Evolutionary conservation across 2,888 invertebrate species (phyloP), one percentile per base, ranked within the genome.

Genomic region (Mythimna lalbum): DNA sequence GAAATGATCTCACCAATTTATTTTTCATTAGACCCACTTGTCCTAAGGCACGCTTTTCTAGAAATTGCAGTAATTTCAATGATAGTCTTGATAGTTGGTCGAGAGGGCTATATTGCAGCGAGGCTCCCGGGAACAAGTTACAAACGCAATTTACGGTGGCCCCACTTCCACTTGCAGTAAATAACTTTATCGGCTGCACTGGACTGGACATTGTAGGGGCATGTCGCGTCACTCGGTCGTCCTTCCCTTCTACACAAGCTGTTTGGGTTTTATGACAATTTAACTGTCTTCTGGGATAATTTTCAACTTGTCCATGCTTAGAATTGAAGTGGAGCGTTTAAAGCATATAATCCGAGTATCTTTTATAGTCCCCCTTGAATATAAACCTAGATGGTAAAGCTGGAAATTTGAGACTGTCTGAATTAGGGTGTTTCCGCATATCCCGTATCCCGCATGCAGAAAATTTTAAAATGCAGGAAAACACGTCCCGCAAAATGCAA

Each of bases 101-200:
- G 80, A 87, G 84, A 87, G 83, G 82, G 81, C 82, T 87, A 90
- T 91, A 91, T 90, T 90, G 88, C 87, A 87, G 83, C 85, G 85
- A 86, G 85, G 86, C 89, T 89, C 89, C 86, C 82, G 87, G 87
- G 90, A 88, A 85, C 87, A 89, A 92, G 91, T 91, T 90, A 89
- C 89, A 92, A 94, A 94, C 89, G 89, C 92, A 93, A 94, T 94
- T 94, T 94, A 90, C 92, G 81, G 84, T 81, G 88, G 79, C 88
- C 87, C 87, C 90, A 90, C 90, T 93, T 89, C 89, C 83, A 89
- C 90, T 89, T 88, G 89, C 89, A 91, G 90, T 90, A 92, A 93
- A 93, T 93, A 93, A 93, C 89, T 93, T 92, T 90, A 90, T 91
- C 89, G 90, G 86, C 81, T 90, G 89, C 89, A 84, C 78, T 88